These are phyloP conservation scores for Rostratula benghalensis DNA, from an alignment of 2,113 vertebrate genomes.

Conservation along the genomic window DNA sequence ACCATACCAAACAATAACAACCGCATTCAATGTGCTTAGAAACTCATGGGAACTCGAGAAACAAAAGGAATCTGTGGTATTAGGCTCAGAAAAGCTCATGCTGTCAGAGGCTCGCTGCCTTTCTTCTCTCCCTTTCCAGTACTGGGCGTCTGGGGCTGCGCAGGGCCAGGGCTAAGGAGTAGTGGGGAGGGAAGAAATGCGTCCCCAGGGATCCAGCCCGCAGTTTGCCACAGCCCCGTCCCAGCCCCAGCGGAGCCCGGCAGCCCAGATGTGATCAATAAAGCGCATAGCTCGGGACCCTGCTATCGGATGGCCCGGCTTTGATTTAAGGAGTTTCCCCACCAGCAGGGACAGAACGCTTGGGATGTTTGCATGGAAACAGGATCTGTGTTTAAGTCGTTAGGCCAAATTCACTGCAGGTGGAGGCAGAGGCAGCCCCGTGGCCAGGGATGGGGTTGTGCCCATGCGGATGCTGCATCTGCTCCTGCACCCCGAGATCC, in stretches of 20 bases:
- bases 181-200: not conserved
- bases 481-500: not conserved
- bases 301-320: conserved; percentile 10
- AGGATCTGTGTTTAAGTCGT: conserved; percentile 66
- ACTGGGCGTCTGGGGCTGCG: rapidly evolving
- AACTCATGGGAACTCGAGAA: not conserved
- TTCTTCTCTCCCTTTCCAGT: not conserved
- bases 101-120: not conserved
- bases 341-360: conserved; percentile 50
- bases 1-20: not conserved
- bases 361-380: conserved; percentile 65
- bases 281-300: not conserved
- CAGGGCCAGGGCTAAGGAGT: not conserved
- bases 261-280: conserved; percentile 63
- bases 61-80: not conserved
- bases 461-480: rapidly evolving
- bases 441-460: rapidly evolving
- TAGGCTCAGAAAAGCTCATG: not conserved
- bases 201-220: not conserved
- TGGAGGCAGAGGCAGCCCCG: conserved; percentile 37
- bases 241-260: not conserved
- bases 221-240: not conserved
- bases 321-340: conserved; percentile 65
- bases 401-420: conserved; percentile 65
- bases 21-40: not conserved